These are phyloP conservation scores for Galeopsomyia nigrocyanea DNA, from an alignment of 2,888 invertebrate genomes.

Conservation along the genomic window DNA sequence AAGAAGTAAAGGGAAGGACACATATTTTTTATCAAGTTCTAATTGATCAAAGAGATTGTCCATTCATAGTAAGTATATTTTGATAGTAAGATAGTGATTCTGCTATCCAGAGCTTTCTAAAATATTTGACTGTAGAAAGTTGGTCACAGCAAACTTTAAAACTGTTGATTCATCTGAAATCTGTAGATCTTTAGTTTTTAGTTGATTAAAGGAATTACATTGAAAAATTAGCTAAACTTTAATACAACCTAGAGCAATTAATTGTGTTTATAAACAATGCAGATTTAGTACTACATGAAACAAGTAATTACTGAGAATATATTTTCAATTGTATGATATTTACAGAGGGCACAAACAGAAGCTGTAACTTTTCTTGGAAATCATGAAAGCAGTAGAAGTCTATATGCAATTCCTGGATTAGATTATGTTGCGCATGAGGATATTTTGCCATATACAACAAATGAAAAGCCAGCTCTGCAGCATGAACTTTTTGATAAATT, in stretches of 20 bases:
- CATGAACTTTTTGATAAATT: constrained; percentile 98
- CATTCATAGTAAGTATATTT: constrained; percentile 86
- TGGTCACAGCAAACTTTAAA: no score
- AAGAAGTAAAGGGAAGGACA: constrained; percentile 90
- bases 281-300: no score
- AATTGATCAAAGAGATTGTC: constrained; percentile 96
- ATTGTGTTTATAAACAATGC: neutral
- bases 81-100: neutral
- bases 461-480: constrained; percentile 89
- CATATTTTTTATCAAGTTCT: constrained; percentile 98
- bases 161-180: no score
- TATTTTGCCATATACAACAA: constrained; percentile 92
- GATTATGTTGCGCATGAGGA: constrained; percentile 99
- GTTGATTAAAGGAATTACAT: neutral
- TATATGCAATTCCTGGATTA: constrained; percentile 96
- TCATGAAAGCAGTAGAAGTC: constrained; percentile 93
- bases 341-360: constrained; percentile 96
- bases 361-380: constrained; percentile 97
- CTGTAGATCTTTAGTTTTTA: no score
- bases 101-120: neutral
- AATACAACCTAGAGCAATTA: neutral
- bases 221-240: constrained; percentile 1
- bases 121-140: neutral
- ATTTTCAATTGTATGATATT: constrained; percentile 34
- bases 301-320: no score